A percentile compares a stretch with the other conserved stretches of the same genome.
These are phyloP conservation scores for Peromyscus californicus DNA, from an alignment of 2,113 vertebrate genomes.

Conservation along the genomic window DNA sequence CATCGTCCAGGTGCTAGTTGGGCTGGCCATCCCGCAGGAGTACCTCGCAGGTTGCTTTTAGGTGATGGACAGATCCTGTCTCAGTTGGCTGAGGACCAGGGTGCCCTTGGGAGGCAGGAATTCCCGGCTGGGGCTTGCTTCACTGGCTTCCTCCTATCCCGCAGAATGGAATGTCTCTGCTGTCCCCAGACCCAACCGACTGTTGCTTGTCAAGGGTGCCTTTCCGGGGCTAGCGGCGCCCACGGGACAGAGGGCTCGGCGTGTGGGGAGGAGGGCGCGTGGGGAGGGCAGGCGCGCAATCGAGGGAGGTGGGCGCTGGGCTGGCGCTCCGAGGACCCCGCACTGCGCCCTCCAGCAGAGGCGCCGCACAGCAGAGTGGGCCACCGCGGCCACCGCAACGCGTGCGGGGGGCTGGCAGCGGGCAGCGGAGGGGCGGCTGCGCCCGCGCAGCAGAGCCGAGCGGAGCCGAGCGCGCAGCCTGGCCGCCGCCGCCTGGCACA, in stretches of 20 bases:
- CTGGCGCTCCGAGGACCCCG: constrained; percentile 61
- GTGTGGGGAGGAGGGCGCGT: background rate
- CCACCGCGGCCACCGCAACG: constrained; percentile 7
- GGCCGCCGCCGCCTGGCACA: constrained; percentile 77
- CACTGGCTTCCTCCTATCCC: background rate
- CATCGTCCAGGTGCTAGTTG: background rate
- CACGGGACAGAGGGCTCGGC: constrained; percentile 68
- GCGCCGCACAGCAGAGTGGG: background rate
- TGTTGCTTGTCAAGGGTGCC: constrained; percentile 51
- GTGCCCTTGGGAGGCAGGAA: background rate
- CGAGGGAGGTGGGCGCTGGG: constrained; percentile 68
- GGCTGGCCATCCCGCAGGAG: background rate
- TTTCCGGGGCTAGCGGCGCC: constrained; percentile 43
- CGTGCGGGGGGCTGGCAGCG: background rate
- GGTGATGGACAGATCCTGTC: background rate
- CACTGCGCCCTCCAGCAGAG: constrained; percentile 64
- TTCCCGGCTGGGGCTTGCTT: background rate
- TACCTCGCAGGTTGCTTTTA: background rate
- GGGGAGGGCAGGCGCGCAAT: constrained; percentile 34
- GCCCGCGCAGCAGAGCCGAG: constrained; percentile 52
- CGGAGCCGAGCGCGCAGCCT: constrained; percentile 49
- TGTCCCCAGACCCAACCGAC: background rate
- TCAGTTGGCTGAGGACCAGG: background rate
- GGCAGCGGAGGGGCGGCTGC: constrained; percentile 61
- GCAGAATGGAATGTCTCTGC: background rate